These are phyloP conservation scores for Calameuta filiformis DNA, from an alignment of 2,888 invertebrate species.

Conservation along the genomic window DNA sequence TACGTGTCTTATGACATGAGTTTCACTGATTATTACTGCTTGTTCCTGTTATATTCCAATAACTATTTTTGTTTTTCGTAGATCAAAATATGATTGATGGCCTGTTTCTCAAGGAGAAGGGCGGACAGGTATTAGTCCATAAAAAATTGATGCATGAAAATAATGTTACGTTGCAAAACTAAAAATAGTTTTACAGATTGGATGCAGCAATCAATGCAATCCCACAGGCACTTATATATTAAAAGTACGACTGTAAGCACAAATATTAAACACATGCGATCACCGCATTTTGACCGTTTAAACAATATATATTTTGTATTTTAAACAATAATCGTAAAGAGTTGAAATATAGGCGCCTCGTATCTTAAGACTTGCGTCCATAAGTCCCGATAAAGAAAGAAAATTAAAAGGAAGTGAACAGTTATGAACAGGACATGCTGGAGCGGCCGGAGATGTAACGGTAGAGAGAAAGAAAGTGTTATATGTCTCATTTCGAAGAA, in stretches of 20 bases:
- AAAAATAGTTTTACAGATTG: background rate
- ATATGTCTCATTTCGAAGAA: background rate
- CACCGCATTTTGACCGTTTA: background rate
- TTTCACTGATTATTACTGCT: background rate
- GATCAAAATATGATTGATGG: background rate
- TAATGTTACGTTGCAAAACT: background rate
- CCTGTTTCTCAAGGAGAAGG: background rate
- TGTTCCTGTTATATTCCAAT: background rate
- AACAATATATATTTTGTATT: background rate
- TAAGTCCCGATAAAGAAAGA: background rate
- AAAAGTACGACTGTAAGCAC: background rate
- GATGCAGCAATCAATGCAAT: background rate
- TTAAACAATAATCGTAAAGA: background rate
- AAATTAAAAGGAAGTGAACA: background rate
- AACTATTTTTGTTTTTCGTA: background rate
- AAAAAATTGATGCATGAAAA: background rate
- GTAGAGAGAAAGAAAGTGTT: background rate
- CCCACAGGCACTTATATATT: background rate
- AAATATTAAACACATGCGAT: background rate
- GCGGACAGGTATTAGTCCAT: background rate
- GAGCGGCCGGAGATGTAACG: background rate
- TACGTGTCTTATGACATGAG: background rate
- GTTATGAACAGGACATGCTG: background rate
- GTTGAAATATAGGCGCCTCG: background rate
- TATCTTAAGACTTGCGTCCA: background rate